Evolutionary conservation across 2,113 vertebrate species (phyloP).

Genomic region (Sisor rabdophorus): DNA sequence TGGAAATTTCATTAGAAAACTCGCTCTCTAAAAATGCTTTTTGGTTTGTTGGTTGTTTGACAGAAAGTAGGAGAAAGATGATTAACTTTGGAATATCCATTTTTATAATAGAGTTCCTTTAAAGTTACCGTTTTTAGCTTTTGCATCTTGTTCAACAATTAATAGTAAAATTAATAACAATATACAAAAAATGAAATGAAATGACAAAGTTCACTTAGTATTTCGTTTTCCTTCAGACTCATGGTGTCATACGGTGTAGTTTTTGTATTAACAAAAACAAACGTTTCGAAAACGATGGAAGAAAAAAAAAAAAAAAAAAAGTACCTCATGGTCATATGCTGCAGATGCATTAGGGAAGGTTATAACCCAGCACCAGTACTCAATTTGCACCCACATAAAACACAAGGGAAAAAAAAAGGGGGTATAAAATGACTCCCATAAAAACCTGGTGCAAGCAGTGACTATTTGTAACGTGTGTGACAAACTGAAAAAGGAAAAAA

Average conservation of each 20-base stretch:
- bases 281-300: background rate
- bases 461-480: conserved; percentile 12
- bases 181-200: conserved; percentile 60
- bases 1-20: conserved; percentile 68
- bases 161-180: conserved; percentile 73
- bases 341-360: background rate
- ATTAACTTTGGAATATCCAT: conserved; percentile 76
- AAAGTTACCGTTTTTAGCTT: conserved; percentile 70
- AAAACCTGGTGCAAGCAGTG: conserved; percentile 32
- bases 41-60: conserved; percentile 69
- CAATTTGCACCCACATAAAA: conserved; percentile 47
- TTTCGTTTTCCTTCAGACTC: conserved; percentile 69
- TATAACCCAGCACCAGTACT: conserved; percentile 23
- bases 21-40: conserved; percentile 74
- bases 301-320: conserved; percentile 7
- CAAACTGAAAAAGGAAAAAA: conserved; percentile 17
- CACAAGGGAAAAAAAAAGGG: conserved; percentile 23
- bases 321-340: conserved; percentile 24
- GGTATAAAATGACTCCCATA: conserved; percentile 40
- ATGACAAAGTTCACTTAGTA: conserved; percentile 72
- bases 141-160: conserved; percentile 77
- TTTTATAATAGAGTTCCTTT: conserved; percentile 71
- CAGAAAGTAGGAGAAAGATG: conserved; percentile 67
- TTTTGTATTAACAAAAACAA: conserved; percentile 25
- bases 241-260: conserved; percentile 48